A percentile compares a stretch with the other conserved stretches of the same genome.
These are phyloP conservation scores for Drosophila meridionalis DNA, from an alignment of 2,888 invertebrate species.

Conservation along the genomic window DNA sequence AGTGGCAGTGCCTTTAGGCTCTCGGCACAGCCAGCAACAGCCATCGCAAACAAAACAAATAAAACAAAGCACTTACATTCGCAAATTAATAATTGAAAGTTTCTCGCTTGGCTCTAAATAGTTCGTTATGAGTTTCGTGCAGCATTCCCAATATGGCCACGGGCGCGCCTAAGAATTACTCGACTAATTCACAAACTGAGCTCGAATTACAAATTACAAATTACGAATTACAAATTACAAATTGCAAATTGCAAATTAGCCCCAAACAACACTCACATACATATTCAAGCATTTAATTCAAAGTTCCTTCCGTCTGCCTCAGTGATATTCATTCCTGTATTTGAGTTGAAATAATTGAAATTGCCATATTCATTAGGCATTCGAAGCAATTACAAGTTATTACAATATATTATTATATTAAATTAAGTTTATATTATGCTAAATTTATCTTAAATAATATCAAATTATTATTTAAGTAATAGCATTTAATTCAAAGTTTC, in stretches of 20 bases:
- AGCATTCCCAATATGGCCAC: conserved; percentile 16
- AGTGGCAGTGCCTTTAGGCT: conserved; percentile 17
- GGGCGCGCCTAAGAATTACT: not conserved
- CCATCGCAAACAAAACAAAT: conserved; percentile 19
- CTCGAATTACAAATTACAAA: not conserved
- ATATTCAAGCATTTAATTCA: not conserved
- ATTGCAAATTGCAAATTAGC: not conserved
- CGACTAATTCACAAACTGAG: not conserved
- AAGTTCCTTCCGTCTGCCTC: not conserved
- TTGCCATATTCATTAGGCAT: not conserved
- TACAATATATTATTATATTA: too few species aligned
- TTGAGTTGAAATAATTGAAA: not conserved
- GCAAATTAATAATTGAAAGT: conserved; percentile 37
- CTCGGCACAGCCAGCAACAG: not conserved
- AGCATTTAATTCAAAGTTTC: not conserved
- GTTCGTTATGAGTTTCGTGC: conserved; percentile 16
- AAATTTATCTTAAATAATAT: too few species aligned
- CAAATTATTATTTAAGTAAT: too few species aligned
- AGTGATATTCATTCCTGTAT: not conserved
- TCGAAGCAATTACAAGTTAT: not conserved
- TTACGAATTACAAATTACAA: not conserved
- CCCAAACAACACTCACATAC: not conserved
- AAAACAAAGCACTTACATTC: conserved; percentile 24
- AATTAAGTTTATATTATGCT: too few species aligned
- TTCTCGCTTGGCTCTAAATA: conserved; percentile 9